phyloP scores from a whole-genome alignment of 2,113 vertebrate genomes.

The Hiodon tergisus region DNA sequence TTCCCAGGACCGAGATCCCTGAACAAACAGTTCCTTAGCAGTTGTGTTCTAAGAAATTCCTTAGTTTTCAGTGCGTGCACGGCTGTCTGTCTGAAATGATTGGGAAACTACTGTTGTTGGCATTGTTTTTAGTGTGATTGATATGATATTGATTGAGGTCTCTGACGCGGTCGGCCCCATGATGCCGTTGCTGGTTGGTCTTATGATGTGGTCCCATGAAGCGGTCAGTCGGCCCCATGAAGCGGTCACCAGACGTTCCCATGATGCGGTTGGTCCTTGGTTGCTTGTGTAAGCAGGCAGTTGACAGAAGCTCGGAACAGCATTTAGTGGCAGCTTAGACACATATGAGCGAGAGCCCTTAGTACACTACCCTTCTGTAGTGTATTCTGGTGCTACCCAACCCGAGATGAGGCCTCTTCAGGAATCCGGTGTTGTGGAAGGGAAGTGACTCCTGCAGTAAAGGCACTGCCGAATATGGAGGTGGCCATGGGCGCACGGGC shows the following conservation, averaged over 20 bases:
- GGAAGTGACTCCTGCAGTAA: constrained; percentile 51
- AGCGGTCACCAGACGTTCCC: too few relatives aligned
- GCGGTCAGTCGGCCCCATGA: too few relatives aligned
- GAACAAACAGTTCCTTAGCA: background rate
- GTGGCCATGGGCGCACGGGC: constrained; percentile 32
- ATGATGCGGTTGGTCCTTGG: too few relatives aligned
- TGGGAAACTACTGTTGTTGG: background rate
- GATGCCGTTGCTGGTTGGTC: too few relatives aligned
- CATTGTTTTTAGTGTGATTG: background rate
- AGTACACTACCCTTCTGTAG: constrained; percentile 5
- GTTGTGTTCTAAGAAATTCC: constrained; percentile 3
- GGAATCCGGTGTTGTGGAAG: constrained; percentile 56
- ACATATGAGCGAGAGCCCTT: too few relatives aligned
- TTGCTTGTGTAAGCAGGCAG: too few relatives aligned
- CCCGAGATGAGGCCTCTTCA: constrained; percentile 43
- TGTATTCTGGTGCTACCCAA: background rate
- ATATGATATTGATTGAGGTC: background rate
- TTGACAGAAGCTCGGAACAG: too few relatives aligned
- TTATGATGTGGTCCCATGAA: too few relatives aligned
- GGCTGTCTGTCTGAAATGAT: constrained; percentile 7
- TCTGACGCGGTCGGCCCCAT: background rate
- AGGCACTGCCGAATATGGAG: constrained; percentile 28
- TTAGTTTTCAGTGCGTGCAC: background rate
- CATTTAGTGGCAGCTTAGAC: too few relatives aligned
- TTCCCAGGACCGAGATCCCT: background rate